Evolutionary conservation across 2,888 invertebrate genomes (phyloP).

Genomic region (Drosophila mettleri): DNA sequence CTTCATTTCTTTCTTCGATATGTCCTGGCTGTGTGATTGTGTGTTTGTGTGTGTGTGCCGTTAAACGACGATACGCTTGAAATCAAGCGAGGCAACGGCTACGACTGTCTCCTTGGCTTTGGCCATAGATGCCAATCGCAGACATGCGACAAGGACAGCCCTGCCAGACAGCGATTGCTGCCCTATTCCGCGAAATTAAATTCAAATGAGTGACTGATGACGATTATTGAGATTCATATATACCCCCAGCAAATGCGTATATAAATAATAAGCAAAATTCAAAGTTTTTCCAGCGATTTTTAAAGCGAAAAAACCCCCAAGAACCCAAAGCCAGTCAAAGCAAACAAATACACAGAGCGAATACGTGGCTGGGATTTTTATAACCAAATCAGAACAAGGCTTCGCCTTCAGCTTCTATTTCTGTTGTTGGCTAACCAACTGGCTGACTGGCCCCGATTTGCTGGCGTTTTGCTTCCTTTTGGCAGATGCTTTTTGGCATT

Average conservation of each 20-base stretch:
- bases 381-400: slow-evolving; percentile 75
- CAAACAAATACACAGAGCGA: slow-evolving; percentile 5
- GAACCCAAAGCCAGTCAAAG: no score
- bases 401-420: slow-evolving; percentile 1
- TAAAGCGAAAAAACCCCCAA: neutral
- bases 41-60: slow-evolving; percentile 45
- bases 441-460: slow-evolving; percentile 24
- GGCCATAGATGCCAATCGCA: slow-evolving; percentile 45
- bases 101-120: slow-evolving; percentile 6
- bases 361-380: slow-evolving; percentile 77
- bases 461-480: slow-evolving; percentile 41
- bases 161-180: slow-evolving; percentile 1
- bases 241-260: neutral
- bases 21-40: slow-evolving; percentile 22
- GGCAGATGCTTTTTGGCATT: slow-evolving; percentile 72
- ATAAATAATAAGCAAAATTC: slow-evolving; percentile 53
- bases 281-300: neutral
- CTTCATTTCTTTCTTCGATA: slow-evolving; percentile 49
- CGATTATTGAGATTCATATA: slow-evolving; percentile 44
- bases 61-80: slow-evolving; percentile 69
- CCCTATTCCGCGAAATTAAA: slow-evolving; percentile 74
- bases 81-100: slow-evolving; percentile 41
- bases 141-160: slow-evolving; percentile 49
- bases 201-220: slow-evolving; percentile 69
- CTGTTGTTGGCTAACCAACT: slow-evolving; percentile 6